Evolutionary conservation across 2,888 invertebrate species (phyloP), one percentile per base, ranked within the genome.

Genomic region (Apodemia zela): DNA sequence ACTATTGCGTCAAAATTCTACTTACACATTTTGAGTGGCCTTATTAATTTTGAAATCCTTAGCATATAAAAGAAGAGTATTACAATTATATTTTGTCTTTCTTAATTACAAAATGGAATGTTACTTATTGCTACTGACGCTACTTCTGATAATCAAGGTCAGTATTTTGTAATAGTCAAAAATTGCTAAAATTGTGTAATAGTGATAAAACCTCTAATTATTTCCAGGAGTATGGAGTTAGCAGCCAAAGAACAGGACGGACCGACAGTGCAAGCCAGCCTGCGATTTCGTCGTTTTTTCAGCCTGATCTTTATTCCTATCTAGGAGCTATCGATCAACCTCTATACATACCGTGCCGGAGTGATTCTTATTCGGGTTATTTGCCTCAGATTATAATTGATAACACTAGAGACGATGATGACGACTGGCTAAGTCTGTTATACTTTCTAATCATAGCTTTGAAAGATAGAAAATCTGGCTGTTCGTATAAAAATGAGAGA

Each of bases 51-150:
- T 81, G 85, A 79, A 86, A 87, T 72, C 67, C 64, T 66, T 71
- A 72, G 74, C 82, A 81, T 87, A 87, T 84, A 87, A 78, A 80
- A 72, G 73, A 74, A 71, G 71, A 72, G 70, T 68, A 67, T 64
- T 71, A 71, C 65, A 63, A 66, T 51, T 21, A 18, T 17, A 5
- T 21, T 11, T 51, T 65, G 69, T 67, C 66, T 73, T 70, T 67
- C 72, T 78, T 79, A 83, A 72, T 79, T 68, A 71, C 72, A 77
- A 80, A 78, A 87, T 87, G 87, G 76, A 69, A 73, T 75, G 72
- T 66, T 70, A 49, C 60, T 64, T 66, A 66, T 66, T 71, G 49
- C 47, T 73, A 61, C 63, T 68, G n/a, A 64, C 68, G 57, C 63
- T 70, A 33, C 45, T 72, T 58, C 35, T 71, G 49, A 62, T 68